Base-by-base conservation (phyloP, 2,797 vertebrate genomes). In the Melanotaenia trifasciata region DNA sequence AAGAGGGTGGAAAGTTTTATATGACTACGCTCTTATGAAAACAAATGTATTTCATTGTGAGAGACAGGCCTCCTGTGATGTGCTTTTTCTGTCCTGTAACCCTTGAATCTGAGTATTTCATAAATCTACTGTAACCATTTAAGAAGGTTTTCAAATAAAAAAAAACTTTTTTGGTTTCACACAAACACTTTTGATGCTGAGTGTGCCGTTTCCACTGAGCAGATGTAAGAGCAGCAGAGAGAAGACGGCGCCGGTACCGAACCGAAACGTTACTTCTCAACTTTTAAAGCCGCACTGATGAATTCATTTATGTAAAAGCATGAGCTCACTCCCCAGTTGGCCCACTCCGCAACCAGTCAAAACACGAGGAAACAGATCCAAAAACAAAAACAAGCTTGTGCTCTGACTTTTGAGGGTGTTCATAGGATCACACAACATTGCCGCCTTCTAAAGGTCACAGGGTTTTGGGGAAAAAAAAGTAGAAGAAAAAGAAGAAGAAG, bases 321-420 rank as follows among this genome's bases (percentile, higher is more conserved):
- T 90, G 90, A 91, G 78, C 76, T 92, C 84, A 88, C 59, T 64
- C 43, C 58, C 67, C 20, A 35, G 71, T 32, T 82, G 84, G 68
- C 60, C 28, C 84, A 78, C 74, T 76, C 72, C 77, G 51, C 70
- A 51, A 38, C 64, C 80, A 91, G 91, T 90, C 90, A 92, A 87
- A 93, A 92, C 90, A 93, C 58, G 1, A 84, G 87, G 90, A 92
- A 89, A 85, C 30, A 0, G 35, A 72, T 66, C 85, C 61, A 53
- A 90, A 90, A 92, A 91, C 85, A 90, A 89, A 90, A 91, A 91
- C 87, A 85, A 82, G 78, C 84, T 66, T 77, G 70, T 78, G 51
- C 71, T 83, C 70, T 12, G 74, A 74, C 70, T 80, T 86, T 83
- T 54, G 58, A 75, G 75, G 84, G 70, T 40, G 73, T 84, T 85